A percentile compares a stretch with the other conserved stretches of the same genome.
Conservation (phyloP, 2,888 invertebrate genomes). For the Chrysopilus asiliformis region DNA sequence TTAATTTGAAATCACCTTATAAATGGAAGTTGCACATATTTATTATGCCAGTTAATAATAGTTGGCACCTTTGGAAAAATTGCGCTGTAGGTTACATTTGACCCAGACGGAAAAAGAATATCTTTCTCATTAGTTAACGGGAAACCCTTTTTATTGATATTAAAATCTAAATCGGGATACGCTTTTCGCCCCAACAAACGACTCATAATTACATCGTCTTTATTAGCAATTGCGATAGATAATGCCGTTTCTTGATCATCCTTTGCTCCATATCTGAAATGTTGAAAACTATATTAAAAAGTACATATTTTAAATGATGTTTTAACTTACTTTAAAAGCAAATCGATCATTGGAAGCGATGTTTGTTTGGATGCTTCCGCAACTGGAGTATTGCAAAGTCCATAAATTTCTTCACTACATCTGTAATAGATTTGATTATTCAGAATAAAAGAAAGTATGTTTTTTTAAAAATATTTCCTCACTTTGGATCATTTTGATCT, state of each 20-base stretch:
- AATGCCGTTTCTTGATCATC: conserved; percentile 81
- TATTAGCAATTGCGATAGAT: conserved; percentile 55
- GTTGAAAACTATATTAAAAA: background rate
- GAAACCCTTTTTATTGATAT: conserved; percentile 79
- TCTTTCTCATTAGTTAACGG: conserved; percentile 38
- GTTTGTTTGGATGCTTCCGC: conserved; percentile 35
- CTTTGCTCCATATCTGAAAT: conserved; percentile 53
- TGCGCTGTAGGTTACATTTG: conserved; percentile 59
- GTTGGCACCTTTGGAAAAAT: conserved; percentile 74
- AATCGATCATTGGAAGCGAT: conserved; percentile 31
- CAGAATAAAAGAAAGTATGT: background rate
- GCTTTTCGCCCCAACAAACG: conserved; percentile 78
- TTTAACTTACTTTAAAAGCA: conserved; percentile 28
- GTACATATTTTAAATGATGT: too few relatives aligned
- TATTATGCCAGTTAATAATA: conserved; percentile 84
- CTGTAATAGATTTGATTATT: too few relatives aligned
- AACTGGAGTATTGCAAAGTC: conserved; percentile 32
- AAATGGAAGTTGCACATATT: conserved; percentile 53
- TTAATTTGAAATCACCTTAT: conserved; percentile 38
- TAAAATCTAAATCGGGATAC: conserved; percentile 81
- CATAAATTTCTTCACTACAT: conserved; percentile 35
- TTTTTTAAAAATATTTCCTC: conserved; percentile 3
- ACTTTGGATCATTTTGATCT: conserved; percentile 34
- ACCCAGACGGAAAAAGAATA: conserved; percentile 39
- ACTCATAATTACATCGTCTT: conserved; percentile 62